These are phyloP conservation scores for Myocastor coypus DNA, from an alignment of 2,113 vertebrate species.

Conservation along the genomic window DNA sequence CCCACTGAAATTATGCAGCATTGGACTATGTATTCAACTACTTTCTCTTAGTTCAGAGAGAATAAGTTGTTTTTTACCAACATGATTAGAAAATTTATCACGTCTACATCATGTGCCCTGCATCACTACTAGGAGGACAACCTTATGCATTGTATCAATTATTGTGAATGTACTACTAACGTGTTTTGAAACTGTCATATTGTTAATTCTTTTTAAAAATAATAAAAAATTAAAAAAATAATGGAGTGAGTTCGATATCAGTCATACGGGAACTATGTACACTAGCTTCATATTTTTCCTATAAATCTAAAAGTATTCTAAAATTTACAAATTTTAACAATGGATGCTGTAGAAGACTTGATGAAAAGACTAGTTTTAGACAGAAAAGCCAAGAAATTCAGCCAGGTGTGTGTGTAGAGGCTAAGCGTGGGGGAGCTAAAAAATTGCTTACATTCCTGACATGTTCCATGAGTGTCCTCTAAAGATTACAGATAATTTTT, in stretches of 20 bases:
- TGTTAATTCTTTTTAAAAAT: too few species aligned
- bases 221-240: too few species aligned
- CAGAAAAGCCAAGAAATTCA: neutral
- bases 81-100: too few species aligned
- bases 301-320: conserved; percentile 6
- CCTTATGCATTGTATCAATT: too few species aligned
- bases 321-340: neutral
- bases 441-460: neutral
- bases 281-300: neutral
- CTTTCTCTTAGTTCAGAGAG: too few species aligned
- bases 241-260: neutral
- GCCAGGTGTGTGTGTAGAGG: neutral
- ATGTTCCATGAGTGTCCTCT: neutral
- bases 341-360: neutral
- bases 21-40: too few species aligned
- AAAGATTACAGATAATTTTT: neutral
- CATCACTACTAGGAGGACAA: too few species aligned
- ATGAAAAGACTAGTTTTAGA: conserved; percentile 31
- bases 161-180: too few species aligned
- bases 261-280: neutral
- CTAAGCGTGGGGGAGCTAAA: neutral
- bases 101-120: too few species aligned
- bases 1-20: too few species aligned
- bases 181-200: too few species aligned
- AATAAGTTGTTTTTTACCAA: too few species aligned